These are phyloP conservation scores for Tetramorium bicarinatum DNA, from an alignment of 2,888 invertebrate genomes.

Conservation along the genomic window DNA sequence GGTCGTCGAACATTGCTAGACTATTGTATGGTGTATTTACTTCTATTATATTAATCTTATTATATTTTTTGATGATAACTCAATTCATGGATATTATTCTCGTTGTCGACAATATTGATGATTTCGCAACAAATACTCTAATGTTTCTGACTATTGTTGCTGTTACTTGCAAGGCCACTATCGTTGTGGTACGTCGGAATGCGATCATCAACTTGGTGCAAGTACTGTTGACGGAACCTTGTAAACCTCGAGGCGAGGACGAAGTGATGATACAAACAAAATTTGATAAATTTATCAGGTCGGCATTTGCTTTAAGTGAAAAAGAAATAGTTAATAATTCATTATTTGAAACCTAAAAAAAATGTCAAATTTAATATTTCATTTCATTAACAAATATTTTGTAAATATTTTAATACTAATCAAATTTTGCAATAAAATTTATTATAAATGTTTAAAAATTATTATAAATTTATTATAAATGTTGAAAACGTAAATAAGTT, in stretches of 20 bases:
- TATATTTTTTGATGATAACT: conserved; percentile 33
- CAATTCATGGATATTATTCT: conserved; percentile 47
- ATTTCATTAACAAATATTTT: not conserved
- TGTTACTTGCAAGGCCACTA: conserved; percentile 36
- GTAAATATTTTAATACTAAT: not conserved
- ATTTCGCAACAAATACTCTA: conserved; percentile 38
- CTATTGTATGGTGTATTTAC: conserved; percentile 49
- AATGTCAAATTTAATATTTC: not conserved
- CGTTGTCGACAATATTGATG: conserved; percentile 38
- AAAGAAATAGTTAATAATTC: not conserved
- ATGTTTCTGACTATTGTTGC: conserved; percentile 32
- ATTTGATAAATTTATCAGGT: conserved; percentile 46
- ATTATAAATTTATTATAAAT: no score
- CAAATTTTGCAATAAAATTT: not conserved
- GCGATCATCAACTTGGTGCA: conserved; percentile 16
- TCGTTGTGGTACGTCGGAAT: conserved; percentile 24
- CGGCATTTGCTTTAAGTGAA: not conserved
- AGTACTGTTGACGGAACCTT: conserved; percentile 28
- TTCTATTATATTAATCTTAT: not conserved
- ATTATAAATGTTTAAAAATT: no score
- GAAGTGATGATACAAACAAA: conserved; percentile 38
- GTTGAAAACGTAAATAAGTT: not conserved
- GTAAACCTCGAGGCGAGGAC: not conserved
- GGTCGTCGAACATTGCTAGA: conserved; percentile 55
- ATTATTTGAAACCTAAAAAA: not conserved